Evolutionary conservation across 2,113 vertebrate genomes (phyloP), one percentile per base, ranked within the genome.

Genomic region (Shinisaurus crocodilurus): DNA sequence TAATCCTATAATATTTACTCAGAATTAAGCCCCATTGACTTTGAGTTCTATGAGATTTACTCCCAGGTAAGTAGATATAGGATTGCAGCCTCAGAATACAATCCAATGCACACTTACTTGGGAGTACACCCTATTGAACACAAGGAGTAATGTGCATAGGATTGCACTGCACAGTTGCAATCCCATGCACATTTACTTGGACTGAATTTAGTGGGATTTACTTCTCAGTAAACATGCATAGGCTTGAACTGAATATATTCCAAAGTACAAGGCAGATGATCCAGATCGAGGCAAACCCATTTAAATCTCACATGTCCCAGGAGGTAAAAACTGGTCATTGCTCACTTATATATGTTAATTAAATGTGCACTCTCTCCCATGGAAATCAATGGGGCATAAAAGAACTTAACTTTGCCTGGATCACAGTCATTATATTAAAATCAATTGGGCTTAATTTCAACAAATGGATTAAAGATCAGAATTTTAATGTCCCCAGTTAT

Each of bases 361-460:
- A 86, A 86, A 40, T 60, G n/a, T 86, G 69, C 37, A 60, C 27
- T 86, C 70, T 75, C 50, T 37, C 70, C 50, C 50, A 60, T 43
- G 50, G 85, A 86, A 29, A 60, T 57, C 50, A 86, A 57, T 75
- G n/a, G 50, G 10, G 72, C 50, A 86, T 75, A 87, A 87, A 87
- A 87, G 86, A 32, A 18, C 15, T 74, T 87, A 77, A 76, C 54
- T 87, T 87, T 77, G 54, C 37, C 54, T 77, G 37, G 37, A 87
- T 87, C 40, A 63, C 74, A 65, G 29, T 60, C 74, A 86, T 86
- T 86, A 76, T 76, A 77, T 63, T 87, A 45, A 87, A 87, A 87
- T 87, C 86, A 87, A 75, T 87, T 77, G 72, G 29, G 37, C 74
- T 87, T 87, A 63, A 74, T 87, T 40, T 77, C 86, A 87, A 76